A percentile compares a stretch with the other conserved stretches of the same genome.
phyloP scores from a whole-genome alignment of 2,113 vertebrate species.

The Taxidea taxus region DNA sequence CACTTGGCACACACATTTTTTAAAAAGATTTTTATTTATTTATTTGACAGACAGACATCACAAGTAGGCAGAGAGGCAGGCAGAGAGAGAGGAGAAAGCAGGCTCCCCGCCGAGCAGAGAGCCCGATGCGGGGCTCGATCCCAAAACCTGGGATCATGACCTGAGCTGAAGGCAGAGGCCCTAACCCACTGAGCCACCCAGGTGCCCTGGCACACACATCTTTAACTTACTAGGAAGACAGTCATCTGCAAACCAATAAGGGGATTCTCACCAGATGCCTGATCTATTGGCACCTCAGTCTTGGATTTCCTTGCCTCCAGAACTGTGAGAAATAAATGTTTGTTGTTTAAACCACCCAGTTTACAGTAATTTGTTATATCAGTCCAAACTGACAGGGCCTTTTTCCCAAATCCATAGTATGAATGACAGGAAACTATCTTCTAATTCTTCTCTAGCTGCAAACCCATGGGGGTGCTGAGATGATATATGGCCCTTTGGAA shows the following conservation, averaged over 20 bases:
- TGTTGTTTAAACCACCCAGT: neutral
- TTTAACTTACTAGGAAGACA: neutral
- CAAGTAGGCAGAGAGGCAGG: too few relatives aligned
- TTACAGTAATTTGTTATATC: neutral
- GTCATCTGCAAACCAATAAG: neutral
- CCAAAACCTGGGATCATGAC: too few relatives aligned
- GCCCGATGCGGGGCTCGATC: too few relatives aligned
- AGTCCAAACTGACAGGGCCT: neutral
- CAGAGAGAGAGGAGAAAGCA: too few relatives aligned
- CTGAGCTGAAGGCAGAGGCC: too few relatives aligned
- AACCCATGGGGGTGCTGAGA: neutral
- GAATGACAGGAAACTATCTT: neutral
- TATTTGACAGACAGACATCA: too few relatives aligned
- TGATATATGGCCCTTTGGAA: neutral
- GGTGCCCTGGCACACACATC: neutral
- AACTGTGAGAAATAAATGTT: neutral
- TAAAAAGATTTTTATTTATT: too few relatives aligned
- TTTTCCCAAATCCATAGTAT: neutral
- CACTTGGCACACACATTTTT: neutral
- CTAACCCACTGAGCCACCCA: too few relatives aligned
- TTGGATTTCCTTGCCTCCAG: neutral
- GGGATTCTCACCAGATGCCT: neutral
- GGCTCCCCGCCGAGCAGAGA: too few relatives aligned
- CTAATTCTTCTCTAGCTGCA: neutral
- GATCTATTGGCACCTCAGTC: neutral